A percentile compares a stretch with the other conserved stretches of the same genome.
Evolutionary conservation across 2,797 vertebrate genomes (phyloP).

Genomic region (Chromobotia macracanthus): DNA sequence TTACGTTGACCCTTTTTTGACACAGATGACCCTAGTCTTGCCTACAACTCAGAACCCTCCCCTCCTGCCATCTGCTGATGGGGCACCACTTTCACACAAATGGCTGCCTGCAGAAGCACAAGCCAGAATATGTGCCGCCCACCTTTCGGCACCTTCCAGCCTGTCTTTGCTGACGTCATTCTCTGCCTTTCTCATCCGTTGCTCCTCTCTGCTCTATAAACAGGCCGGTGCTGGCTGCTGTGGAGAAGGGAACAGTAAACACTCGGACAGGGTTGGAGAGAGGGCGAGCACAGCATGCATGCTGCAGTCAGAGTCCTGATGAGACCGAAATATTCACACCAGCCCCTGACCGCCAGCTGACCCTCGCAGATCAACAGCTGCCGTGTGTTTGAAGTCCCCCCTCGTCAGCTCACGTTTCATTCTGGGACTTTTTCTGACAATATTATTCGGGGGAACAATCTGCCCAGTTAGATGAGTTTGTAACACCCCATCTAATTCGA

Average conservation of each 20-base stretch:
- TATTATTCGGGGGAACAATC: constrained; percentile 65
- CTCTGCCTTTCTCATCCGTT: constrained; percentile 40
- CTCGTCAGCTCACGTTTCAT: constrained; percentile 63
- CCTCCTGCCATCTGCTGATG: constrained; percentile 34
- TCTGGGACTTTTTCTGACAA: constrained; percentile 71
- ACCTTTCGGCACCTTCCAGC: constrained; percentile 50
- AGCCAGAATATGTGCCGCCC: constrained; percentile 44
- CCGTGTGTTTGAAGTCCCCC: constrained; percentile 79
- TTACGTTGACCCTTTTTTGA: constrained; percentile 15
- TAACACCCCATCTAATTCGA: constrained; percentile 57
- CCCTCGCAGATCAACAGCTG: constrained; percentile 78
- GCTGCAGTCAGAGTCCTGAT: constrained; percentile 65
- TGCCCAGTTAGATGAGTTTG: constrained; percentile 46
- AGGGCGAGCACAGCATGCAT: constrained; percentile 46
- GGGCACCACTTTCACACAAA: constrained; percentile 21
- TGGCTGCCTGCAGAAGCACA: constrained; percentile 29
- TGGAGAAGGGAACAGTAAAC: constrained; percentile 47
- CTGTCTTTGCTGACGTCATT: constrained; percentile 47
- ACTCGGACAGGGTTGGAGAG: constrained; percentile 43
- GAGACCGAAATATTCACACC: constrained; percentile 62
- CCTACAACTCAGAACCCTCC: not conserved
- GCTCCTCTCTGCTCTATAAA: constrained; percentile 54
- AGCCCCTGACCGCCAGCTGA: constrained; percentile 79
- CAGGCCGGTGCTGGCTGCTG: constrained; percentile 24
- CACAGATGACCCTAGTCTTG: not conserved